Evolutionary conservation across 1,140 invertebrate species (phyloP).

Genomic region (Drosophila orena): DNA sequence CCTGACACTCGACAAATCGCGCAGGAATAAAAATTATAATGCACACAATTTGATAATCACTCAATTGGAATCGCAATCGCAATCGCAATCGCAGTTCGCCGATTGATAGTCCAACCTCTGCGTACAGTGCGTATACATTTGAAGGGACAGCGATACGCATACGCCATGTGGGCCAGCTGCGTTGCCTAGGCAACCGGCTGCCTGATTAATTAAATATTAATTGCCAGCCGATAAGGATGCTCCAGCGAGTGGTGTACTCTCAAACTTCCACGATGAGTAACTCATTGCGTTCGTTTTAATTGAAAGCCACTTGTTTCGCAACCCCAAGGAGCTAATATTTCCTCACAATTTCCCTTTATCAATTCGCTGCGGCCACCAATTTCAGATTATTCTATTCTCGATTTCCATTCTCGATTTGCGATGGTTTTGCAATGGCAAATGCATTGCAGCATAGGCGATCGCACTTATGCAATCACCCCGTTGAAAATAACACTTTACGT

Average conservation of each 20-base stretch:
- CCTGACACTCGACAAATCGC: slow-evolving; percentile 77
- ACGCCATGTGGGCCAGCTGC: slow-evolving; percentile 53
- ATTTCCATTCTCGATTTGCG: slow-evolving; percentile 9
- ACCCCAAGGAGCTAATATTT: slow-evolving; percentile 14
- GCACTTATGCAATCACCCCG: slow-evolving; percentile 21
- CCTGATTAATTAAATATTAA: slow-evolving; percentile 84
- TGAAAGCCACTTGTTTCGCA: slow-evolving; percentile 10
- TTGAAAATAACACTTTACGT: slow-evolving; percentile 22
- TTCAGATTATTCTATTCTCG: neutral
- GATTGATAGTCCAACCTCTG: slow-evolving; percentile 58
- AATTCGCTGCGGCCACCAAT: slow-evolving; percentile 11
- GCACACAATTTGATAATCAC: slow-evolving; percentile 74
- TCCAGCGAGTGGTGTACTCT: slow-evolving; percentile 13
- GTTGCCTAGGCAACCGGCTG: slow-evolving; percentile 22
- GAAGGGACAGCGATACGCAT: slow-evolving; percentile 28
- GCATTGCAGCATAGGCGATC: slow-evolving; percentile 21
- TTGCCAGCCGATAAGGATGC: slow-evolving; percentile 75
- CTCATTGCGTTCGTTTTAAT: slow-evolving; percentile 2
- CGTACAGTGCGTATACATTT: slow-evolving; percentile 1
- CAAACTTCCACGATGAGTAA: neutral
- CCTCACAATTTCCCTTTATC: neutral
- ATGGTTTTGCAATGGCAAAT: slow-evolving; percentile 10
- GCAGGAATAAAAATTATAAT: slow-evolving; percentile 75
- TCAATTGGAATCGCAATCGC: slow-evolving; percentile 55
- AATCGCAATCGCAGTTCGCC: slow-evolving; percentile 33